Evolutionary conservation across 2,113 vertebrate species (phyloP), one percentile per base, ranked within the genome.

Genomic region (Uropsilus gracilis): DNA sequence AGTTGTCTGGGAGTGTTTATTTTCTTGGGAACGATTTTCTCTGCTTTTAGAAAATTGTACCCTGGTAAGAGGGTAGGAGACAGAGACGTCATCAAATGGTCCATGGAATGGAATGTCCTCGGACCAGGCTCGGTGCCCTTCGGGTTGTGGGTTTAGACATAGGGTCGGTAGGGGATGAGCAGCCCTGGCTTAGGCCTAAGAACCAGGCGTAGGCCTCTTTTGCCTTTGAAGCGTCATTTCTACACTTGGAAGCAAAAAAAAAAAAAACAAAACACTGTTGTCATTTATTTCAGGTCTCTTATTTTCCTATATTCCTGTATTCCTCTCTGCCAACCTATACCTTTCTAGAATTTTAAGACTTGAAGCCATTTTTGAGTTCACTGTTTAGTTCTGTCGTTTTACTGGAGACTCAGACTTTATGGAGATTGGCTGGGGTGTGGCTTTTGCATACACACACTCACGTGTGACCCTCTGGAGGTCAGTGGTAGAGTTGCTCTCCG

Each of bases 31-130:
- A 91, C 90, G 66, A 91, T 91, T 96, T 96, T 91, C 85, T 89
- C 86, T 93, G 94, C 89, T 93, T 96, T 97, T 96, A 96, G 91
- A 97, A 97, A 95, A 96, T 93, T 96, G 93, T 94, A 90, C 91
- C 86, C 95, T 78, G 89, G 66, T 89, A 82, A 66, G 86, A 88
- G 68, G 26, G 46, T 85, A 94, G 86, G 96, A 93, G 91, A 94
- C 76, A 59, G 90, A 96, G 86, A 90, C 89, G 50, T 96, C 90
- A 88, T 91, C 81, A 77, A 88, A 80, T 96, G 87, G 95, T 95
- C 92, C 92, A 16, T 13, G 68, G 94, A 91, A 84, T 97, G 93
- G 93, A 94, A 96, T 94, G 95, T 96, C 87, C 87, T 16, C 37
- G 87, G 93, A 93, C 26, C 39, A 73, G 80, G 63, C 93, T 0